Evolutionary conservation across 2,888 invertebrate species (phyloP).

Genomic region (Cephus nigrinus): DNA sequence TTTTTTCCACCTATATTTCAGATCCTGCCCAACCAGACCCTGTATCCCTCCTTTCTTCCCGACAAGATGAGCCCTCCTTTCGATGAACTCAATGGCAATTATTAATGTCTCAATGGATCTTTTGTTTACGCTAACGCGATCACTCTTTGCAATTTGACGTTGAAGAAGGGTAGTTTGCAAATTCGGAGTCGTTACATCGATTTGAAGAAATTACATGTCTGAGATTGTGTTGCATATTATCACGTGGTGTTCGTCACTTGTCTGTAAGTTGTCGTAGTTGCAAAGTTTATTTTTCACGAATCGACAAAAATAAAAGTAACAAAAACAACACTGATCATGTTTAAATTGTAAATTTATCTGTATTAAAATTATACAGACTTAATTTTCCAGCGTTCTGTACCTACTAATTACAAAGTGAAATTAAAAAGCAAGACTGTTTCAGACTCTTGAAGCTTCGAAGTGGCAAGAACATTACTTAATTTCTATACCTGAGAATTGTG

Average conservation of each 20-base stretch:
- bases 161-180: conserved; percentile 11
- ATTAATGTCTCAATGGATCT: conserved; percentile 16
- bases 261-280: background rate
- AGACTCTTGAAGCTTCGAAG: conserved; percentile 2
- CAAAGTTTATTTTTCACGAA: background rate
- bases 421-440: background rate
- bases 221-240: conserved; percentile 30
- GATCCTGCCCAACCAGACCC: conserved; percentile 31
- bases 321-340: background rate
- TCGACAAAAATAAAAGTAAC: background rate
- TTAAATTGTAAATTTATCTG: background rate
- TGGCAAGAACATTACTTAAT: conserved; percentile 6
- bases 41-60: conserved; percentile 31
- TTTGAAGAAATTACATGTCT: conserved; percentile 28
- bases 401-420: background rate
- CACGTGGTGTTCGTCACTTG: background rate
- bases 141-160: background rate
- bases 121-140: conserved; percentile 3
- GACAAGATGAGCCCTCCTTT: conserved; percentile 29
- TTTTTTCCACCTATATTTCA: conserved; percentile 28
- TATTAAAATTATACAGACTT: background rate
- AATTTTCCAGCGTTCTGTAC: background rate
- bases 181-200: conserved; percentile 20
- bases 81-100: conserved; percentile 35
- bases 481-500: conserved; percentile 8